A percentile compares a stretch with the other conserved stretches of the same genome.
These are phyloP conservation scores for Drusus annulatus DNA, from an alignment of 1,140 invertebrate species.

Conservation along the genomic window DNA sequence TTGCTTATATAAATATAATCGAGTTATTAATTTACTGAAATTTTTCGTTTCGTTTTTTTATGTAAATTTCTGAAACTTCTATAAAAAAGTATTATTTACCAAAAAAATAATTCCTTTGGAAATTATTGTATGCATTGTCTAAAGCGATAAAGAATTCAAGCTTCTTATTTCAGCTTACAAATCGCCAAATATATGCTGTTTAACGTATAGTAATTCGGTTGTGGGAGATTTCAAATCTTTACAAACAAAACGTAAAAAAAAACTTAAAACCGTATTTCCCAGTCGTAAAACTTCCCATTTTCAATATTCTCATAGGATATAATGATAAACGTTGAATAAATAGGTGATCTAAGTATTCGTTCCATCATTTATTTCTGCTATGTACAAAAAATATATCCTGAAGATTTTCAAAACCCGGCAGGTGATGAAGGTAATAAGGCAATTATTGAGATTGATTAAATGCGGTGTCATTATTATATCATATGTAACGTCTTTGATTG, in stretches of 20 bases:
- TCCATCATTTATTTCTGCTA: not conserved
- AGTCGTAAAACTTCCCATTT: constrained; percentile 3
- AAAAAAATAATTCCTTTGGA: too few species aligned
- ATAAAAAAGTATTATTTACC: too few species aligned
- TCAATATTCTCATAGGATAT: not conserved
- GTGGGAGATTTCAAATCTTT: not conserved
- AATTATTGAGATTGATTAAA: constrained; percentile 23
- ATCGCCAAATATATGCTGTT: not conserved
- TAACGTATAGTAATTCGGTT: not conserved
- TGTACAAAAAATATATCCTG: constrained; percentile 2
- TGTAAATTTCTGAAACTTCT: too few species aligned
- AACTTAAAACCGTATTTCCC: not conserved
- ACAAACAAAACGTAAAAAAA: not conserved
- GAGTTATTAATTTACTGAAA: too few species aligned
- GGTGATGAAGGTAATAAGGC: not conserved
- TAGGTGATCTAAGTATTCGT: too few species aligned
- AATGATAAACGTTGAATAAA: too few species aligned
- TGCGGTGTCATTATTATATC: constrained; percentile 26
- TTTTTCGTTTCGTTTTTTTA: too few species aligned
- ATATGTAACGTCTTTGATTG: not conserved
- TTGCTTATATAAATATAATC: too few species aligned
- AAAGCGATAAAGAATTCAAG: too few species aligned
- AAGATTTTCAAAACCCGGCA: not conserved
- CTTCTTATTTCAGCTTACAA: too few species aligned
- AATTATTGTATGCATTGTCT: too few species aligned